These are phyloP conservation scores for Fabriciana adippe DNA, from an alignment of 2,888 invertebrate genomes.

Conservation along the genomic window DNA sequence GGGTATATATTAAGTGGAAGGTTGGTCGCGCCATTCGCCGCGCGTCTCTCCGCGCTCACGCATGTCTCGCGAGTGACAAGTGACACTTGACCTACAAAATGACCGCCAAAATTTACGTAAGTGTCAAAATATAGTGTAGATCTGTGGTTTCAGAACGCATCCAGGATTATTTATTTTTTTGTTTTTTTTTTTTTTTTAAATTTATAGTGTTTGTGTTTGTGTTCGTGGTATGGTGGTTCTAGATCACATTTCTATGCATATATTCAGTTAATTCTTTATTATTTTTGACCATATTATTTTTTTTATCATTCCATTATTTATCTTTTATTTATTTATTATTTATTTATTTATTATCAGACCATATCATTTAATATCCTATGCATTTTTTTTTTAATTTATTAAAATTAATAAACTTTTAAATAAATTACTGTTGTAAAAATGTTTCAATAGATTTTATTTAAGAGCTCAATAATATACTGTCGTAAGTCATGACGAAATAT, in stretches of 20 bases:
- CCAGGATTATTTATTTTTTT: conserved; percentile 50
- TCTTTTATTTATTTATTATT: no score
- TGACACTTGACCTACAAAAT: conserved; percentile 65
- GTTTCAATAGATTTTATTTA: no score
- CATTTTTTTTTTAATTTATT: not conserved
- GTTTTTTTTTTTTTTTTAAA: conserved; percentile 30
- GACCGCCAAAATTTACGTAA: conserved; percentile 80
- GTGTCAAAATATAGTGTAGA: conserved; percentile 71
- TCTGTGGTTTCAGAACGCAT: conserved; percentile 74
- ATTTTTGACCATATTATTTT: no score
- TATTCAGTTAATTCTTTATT: conserved; percentile 50
- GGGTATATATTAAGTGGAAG: conserved; percentile 65
- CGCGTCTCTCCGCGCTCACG: conserved; percentile 72
- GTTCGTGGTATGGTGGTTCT: conserved; percentile 62
- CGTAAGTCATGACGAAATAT: no score
- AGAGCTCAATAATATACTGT: no score
- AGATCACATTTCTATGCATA: conserved; percentile 69
- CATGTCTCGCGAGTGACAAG: conserved; percentile 73
- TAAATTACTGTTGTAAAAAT: no score
- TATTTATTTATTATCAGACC: no score
- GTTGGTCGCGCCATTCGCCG: conserved; percentile 70
- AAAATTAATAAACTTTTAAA: no score
- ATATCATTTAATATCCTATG: not conserved
- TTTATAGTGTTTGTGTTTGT: conserved; percentile 40
- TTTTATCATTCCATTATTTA: no score